Conservation (phyloP, 2,888 invertebrate species). For the Spisula subtruncata region DNA sequence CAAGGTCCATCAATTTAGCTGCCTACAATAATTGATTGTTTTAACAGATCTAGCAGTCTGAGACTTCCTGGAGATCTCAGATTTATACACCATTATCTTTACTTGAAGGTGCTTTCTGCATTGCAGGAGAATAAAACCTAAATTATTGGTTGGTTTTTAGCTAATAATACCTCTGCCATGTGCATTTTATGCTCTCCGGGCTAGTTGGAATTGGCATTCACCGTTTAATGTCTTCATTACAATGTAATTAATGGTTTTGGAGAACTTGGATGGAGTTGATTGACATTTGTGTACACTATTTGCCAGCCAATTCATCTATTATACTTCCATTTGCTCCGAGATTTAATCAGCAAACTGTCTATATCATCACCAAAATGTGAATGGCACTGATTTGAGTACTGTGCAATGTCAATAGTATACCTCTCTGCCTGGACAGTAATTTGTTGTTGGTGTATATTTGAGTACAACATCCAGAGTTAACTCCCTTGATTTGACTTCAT, state of each 20-base stretch:
- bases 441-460: neutral
- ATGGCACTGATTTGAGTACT: neutral
- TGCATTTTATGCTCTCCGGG: neutral
- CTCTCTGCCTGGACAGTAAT: neutral
- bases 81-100: neutral
- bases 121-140: neutral
- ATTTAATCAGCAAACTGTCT: neutral
- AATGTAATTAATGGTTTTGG: neutral
- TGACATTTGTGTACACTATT: constrained; percentile 1
- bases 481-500: neutral
- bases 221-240: constrained; percentile 14
- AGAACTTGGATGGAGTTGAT: neutral
- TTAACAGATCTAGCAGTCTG: neutral
- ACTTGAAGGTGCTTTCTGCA: neutral
- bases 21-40: no score
- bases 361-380: neutral
- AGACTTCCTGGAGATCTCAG: neutral
- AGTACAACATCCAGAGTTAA: neutral
- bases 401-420: neutral
- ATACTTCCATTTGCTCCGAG: neutral
- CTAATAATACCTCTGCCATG: neutral
- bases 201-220: neutral
- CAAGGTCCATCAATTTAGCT: no score
- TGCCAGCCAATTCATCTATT: neutral
- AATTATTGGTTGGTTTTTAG: neutral